Conservation (phyloP, 2,888 invertebrate species). For the Drosophila emarginata region DNA sequence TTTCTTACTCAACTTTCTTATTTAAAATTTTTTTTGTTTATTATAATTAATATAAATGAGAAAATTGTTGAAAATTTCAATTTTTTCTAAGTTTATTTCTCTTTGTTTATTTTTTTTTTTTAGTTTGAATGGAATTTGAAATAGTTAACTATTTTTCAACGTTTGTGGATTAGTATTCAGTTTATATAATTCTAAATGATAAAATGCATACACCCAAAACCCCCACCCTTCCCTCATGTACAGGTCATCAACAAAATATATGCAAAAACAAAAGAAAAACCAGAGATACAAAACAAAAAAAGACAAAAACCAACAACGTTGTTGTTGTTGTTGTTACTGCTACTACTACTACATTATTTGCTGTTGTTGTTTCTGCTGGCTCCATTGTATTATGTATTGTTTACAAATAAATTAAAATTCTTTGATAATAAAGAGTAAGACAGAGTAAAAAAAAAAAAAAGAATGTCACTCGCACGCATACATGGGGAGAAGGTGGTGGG, state of each 20-base stretch:
- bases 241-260: background rate
- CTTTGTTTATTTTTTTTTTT: no score
- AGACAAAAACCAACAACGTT: background rate
- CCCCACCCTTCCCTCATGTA: background rate
- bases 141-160: no score
- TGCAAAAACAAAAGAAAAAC: background rate
- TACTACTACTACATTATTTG: no score
- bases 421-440: constrained; percentile 64
- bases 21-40: no score
- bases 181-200: background rate
- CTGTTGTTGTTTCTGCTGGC: constrained; percentile 16
- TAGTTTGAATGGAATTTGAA: no score
- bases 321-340: constrained; percentile 13
- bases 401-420: constrained; percentile 75
- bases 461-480: constrained; percentile 26
- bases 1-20: no score
- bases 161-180: no score
- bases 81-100: no score
- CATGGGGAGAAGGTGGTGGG: constrained; percentile 2
- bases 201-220: background rate
- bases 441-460: constrained; percentile 39
- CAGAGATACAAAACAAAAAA: background rate
- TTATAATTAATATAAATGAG: no score
- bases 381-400: constrained; percentile 52
- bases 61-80: no score